Base-by-base conservation (phyloP, 2,113 vertebrate genomes). In the Clarias batrachus region DNA sequence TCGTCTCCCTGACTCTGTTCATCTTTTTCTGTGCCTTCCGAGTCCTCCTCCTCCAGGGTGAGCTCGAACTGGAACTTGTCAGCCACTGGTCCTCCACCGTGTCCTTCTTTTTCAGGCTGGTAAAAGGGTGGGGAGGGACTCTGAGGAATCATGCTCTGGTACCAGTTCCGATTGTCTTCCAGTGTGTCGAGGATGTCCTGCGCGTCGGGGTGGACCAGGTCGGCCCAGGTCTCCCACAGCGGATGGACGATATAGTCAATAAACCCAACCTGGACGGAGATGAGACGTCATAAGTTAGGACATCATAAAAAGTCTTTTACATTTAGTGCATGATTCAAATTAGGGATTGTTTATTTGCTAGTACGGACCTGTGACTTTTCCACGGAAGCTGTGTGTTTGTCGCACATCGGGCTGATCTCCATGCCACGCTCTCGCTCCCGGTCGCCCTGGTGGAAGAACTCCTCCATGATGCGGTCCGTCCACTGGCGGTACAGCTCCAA, bases 101-200 rank as follows among this genome's bases (percentile, higher is more conserved):
- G 97, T 86, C 96, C 96, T 88, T 99, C 97, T 74, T 95, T 94
- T 88, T 93, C 95, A 85, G 94, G 94, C 81, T 98, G 97, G 0
- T 98, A 98, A 91, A 98, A 95, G 0, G 98, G 97, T 13, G 98
- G 98, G 14, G 98, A 99, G 0, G 98, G 98, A 88, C 98, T 99
- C 93, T 98, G 97, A 77, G 98, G 98, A 88, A 99, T 99, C 98
- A 99, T 99, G 92, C 98, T 99, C 96, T 99, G 98, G 94, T 99
- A 99, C 97, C 98, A 99, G 96, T 99, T 99, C 92, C 98, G 96
- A 94, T 99, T 99, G 92, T 99, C 98, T 93, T 99, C 98, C 91
- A 99, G 91, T 0, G 97, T 99, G 92, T 99, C 98, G 93, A 99
- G 94, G 91, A 99, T 99, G 93, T 99, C 98, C 94, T 99, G 98